These are phyloP conservation scores for Meliscaeva auricollis DNA, from an alignment of 2,888 invertebrate species.

Conservation along the genomic window DNA sequence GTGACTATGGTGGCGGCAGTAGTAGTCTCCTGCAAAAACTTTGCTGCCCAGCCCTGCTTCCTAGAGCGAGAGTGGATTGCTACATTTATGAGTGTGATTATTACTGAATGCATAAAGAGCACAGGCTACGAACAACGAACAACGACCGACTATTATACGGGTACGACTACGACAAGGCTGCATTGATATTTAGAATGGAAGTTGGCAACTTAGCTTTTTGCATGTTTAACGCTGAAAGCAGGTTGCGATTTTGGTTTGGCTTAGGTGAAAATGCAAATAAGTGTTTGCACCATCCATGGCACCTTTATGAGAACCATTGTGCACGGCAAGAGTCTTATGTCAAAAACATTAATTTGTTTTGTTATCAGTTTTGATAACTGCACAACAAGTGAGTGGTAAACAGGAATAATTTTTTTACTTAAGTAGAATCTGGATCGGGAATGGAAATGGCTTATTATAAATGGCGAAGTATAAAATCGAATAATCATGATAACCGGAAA, in stretches of 20 bases:
- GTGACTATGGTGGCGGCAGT: slow-evolving; percentile 21
- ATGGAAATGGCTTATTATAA: too few species aligned
- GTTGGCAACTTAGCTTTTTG: slow-evolving; percentile 60
- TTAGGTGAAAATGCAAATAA: slow-evolving; percentile 10
- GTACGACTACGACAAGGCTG: slow-evolving; percentile 23
- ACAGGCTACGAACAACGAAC: not conserved
- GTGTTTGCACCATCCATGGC: not conserved
- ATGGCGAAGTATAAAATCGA: too few species aligned
- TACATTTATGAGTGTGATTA: slow-evolving; percentile 74
- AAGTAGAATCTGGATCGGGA: too few species aligned
- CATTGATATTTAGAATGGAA: slow-evolving; percentile 62
- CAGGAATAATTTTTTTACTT: too few species aligned
- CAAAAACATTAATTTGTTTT: not conserved
- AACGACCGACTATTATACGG: not conserved
- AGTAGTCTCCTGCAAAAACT: slow-evolving; percentile 20
- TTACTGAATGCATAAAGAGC: slow-evolving; percentile 66
- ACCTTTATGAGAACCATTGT: not conserved
- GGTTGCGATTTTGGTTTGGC: slow-evolving; percentile 12
- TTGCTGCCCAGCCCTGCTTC: not conserved
- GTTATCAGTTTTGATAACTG: not conserved
- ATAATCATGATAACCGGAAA: too few species aligned
- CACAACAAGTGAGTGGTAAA: too few species aligned
- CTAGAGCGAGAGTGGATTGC: slow-evolving; percentile 29
- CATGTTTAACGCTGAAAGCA: slow-evolving; percentile 48
- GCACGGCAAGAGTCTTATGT: not conserved